These are phyloP conservation scores for Drosophila erecta DNA, from an alignment of 1,140 invertebrate genomes.

Conservation along the genomic window DNA sequence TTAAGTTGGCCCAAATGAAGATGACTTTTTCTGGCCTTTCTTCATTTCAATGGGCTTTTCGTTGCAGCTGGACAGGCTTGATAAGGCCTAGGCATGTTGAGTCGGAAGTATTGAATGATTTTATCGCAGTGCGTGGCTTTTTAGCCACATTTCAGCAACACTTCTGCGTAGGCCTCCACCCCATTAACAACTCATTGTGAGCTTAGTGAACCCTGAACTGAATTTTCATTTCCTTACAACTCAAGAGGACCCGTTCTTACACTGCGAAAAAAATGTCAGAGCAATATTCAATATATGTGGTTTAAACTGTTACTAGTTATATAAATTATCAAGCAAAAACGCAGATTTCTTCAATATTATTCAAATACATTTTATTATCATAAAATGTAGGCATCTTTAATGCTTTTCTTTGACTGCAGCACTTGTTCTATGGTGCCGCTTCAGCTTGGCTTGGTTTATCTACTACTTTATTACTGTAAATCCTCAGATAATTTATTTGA, in stretches of 20 bases:
- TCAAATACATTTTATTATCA: too few relatives aligned
- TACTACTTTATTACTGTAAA: slow-evolving; percentile 83
- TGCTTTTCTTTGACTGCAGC: slow-evolving; percentile 16
- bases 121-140: slow-evolving; percentile 6
- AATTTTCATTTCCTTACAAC: slow-evolving; percentile 37
- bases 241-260: slow-evolving; percentile 2
- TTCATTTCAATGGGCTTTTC: slow-evolving; percentile 13
- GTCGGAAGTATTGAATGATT: slow-evolving; percentile 17
- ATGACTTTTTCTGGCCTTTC: slow-evolving; percentile 63
- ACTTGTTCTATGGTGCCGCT: slow-evolving; percentile 28
- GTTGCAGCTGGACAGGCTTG: slow-evolving; percentile 25
- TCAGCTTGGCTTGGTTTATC: slow-evolving; percentile 67
- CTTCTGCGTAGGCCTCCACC: not conserved
- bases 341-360: too few relatives aligned
- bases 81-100: slow-evolving; percentile 19
- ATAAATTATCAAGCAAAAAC: too few relatives aligned
- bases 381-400: not conserved
- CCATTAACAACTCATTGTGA: slow-evolving; percentile 48
- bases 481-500: slow-evolving; percentile 82
- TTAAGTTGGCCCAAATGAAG: slow-evolving; percentile 71
- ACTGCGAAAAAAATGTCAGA: not conserved
- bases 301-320: not conserved
- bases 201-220: slow-evolving; percentile 55
- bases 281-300: rapidly evolving
- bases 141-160: slow-evolving; percentile 12